Evolutionary conservation across 2,888 invertebrate species (phyloP).

Genomic region (Macaria notata): DNA sequence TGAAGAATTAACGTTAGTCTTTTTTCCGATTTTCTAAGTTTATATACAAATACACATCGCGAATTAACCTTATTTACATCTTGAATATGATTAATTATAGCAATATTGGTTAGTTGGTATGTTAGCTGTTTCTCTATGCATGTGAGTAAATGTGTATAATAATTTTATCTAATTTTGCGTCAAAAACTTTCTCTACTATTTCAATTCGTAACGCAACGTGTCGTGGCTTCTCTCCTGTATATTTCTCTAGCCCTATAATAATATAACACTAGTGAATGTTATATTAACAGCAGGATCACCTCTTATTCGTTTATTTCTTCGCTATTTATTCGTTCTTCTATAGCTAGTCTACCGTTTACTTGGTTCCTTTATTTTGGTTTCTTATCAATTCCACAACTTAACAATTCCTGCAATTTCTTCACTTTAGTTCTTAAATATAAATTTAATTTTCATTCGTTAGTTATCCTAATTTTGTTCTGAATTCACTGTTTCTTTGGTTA

Average conservation of each 20-base stretch:
- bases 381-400: conserved; percentile 67
- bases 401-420: conserved; percentile 62
- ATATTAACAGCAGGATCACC: conserved; percentile 9
- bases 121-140: conserved; percentile 15
- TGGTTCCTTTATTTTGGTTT: conserved; percentile 66
- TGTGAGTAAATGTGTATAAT: conserved; percentile 12
- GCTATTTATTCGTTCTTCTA: conserved; percentile 23
- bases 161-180: conserved; percentile 7
- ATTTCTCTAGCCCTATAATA: conserved; percentile 2
- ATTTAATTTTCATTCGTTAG: conserved; percentile 33
- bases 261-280: conserved; percentile 9
- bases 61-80: conserved; percentile 45
- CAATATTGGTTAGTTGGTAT: conserved; percentile 21
- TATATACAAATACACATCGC: conserved; percentile 65
- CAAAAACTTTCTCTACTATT: conserved; percentile 4
- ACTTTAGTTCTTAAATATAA: conserved; percentile 14
- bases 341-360: conserved; percentile 48
- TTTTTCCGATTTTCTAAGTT: conserved; percentile 60
- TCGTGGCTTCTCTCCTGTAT: neutral
- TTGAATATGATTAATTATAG: conserved; percentile 21
- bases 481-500: neutral
- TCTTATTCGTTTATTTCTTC: conserved; percentile 8
- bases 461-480: conserved; percentile 18
- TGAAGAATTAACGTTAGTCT: conserved; percentile 47
- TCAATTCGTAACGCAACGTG: neutral